These are phyloP conservation scores for Lissonota sp. DNA, from an alignment of 2,888 invertebrate genomes.

Conservation along the genomic window DNA sequence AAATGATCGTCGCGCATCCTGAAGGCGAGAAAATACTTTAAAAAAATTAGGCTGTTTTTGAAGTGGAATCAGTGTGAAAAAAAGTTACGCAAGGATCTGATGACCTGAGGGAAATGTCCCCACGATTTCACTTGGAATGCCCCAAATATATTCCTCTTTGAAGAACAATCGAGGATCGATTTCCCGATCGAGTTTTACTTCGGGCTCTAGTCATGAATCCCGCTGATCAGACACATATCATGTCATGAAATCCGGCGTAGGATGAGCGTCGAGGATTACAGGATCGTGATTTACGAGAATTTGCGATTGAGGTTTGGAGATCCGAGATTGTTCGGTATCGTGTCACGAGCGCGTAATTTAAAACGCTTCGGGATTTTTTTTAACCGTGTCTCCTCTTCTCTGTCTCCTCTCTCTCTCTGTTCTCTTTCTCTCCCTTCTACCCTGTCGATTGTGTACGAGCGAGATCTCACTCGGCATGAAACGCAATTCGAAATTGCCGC, in stretches of 20 bases:
- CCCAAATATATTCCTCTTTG: conserved; percentile 3
- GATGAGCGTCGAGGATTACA: conserved; percentile 32
- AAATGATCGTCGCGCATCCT: too few species aligned
- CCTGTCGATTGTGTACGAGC: background rate
- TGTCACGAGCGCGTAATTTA: conserved; percentile 29
- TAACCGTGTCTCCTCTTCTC: conserved; percentile 1
- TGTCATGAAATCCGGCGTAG: conserved; percentile 15
- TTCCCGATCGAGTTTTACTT: conserved; percentile 6
- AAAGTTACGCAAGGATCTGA: too few species aligned
- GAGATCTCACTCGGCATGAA: conserved; percentile 29
- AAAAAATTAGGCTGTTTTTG: too few species aligned
- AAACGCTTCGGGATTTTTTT: conserved; percentile 38
- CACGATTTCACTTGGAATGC: too few species aligned
- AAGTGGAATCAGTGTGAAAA: too few species aligned
- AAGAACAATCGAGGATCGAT: conserved; percentile 9
- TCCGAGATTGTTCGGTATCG: conserved; percentile 29
- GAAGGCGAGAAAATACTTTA: too few species aligned
- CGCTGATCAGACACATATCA: conserved; percentile 47
- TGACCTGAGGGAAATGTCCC: too few species aligned
- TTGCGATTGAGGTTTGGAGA: conserved; percentile 54
- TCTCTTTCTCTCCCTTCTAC: background rate
- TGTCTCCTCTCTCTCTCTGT: conserved; percentile 1
- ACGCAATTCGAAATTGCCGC: conserved; percentile 60
- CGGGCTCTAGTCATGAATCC: conserved; percentile 30
- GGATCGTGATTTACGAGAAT: conserved; percentile 54